Evolutionary conservation across 2,113 vertebrate genomes (phyloP).

Genomic region (Tyrannus savana): DNA sequence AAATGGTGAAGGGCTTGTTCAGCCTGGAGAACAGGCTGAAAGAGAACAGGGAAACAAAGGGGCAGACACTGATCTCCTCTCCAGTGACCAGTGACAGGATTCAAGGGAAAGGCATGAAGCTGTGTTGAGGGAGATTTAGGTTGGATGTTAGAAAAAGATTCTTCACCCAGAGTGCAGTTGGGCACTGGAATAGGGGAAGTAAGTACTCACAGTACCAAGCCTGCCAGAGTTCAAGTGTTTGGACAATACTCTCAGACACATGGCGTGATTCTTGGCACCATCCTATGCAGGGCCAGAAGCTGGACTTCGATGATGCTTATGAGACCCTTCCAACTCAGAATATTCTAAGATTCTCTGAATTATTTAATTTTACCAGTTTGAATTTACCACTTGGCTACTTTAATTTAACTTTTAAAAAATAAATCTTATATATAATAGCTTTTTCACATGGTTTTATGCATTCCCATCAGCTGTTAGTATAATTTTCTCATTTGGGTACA

Average conservation of each 20-base stretch:
- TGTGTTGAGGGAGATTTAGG: accelerated
- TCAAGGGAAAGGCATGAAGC: neutral
- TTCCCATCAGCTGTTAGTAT: neutral
- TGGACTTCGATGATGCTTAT: neutral
- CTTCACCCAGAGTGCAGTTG: neutral
- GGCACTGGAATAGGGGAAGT: neutral
- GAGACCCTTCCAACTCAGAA: neutral
- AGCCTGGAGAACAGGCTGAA: neutral
- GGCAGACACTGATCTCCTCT: neutral
- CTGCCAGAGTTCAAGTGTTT: neutral
- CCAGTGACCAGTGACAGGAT: neutral
- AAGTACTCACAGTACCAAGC: neutral
- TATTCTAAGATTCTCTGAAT: neutral
- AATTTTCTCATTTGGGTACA: neutral
- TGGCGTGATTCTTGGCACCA: neutral
- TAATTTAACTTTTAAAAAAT: neutral
- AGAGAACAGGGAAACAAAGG: neutral
- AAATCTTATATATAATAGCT: neutral
- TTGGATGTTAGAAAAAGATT: neutral
- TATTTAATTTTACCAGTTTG: neutral
- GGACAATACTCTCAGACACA: neutral
- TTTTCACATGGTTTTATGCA: neutral
- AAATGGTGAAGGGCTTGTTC: neutral
- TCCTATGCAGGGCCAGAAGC: neutral
- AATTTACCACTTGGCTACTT: neutral